Evolutionary conservation across 2,888 invertebrate species (phyloP).

Genomic region (Parnassius glacialis): DNA sequence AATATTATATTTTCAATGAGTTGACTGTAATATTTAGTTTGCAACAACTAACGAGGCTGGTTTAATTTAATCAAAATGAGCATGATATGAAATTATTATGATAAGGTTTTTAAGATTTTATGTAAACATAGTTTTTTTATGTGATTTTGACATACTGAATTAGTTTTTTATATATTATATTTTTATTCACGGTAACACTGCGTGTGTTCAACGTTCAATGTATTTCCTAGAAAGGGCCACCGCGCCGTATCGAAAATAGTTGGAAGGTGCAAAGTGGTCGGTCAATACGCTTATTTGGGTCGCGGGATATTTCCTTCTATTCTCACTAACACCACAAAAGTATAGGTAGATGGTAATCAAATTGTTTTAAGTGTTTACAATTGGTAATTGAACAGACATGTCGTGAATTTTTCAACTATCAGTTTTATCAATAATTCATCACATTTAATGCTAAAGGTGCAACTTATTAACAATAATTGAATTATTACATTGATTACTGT

Average conservation of each 20-base stretch:
- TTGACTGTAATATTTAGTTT: too few relatives aligned
- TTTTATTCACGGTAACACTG: conserved; percentile 33
- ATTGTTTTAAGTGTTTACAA: conserved; percentile 49
- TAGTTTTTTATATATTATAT: background rate
- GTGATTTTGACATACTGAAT: too few relatives aligned
- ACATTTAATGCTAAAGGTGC: background rate
- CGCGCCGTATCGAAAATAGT: conserved; percentile 47
- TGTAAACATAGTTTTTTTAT: too few relatives aligned
- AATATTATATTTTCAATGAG: too few relatives aligned
- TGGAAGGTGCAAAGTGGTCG: conserved; percentile 69
- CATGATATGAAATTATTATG: too few relatives aligned
- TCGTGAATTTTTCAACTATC: conserved; percentile 37
- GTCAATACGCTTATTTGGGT: conserved; percentile 53
- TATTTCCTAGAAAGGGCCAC: conserved; percentile 66
- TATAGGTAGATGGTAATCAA: conserved; percentile 56
- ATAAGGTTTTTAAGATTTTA: too few relatives aligned
- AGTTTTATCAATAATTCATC: conserved; percentile 13
- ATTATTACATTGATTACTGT: too few relatives aligned
- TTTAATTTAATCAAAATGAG: too few relatives aligned
- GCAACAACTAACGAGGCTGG: too few relatives aligned
- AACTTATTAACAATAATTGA: too few relatives aligned
- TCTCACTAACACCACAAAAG: conserved; percentile 56
- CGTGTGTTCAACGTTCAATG: conserved; percentile 51
- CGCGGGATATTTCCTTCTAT: conserved; percentile 46
- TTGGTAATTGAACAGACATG: conserved; percentile 43